Evolutionary conservation across 92 coral and sea anemone species (phyloP).

Genomic region (Phenganax stokvisi): DNA sequence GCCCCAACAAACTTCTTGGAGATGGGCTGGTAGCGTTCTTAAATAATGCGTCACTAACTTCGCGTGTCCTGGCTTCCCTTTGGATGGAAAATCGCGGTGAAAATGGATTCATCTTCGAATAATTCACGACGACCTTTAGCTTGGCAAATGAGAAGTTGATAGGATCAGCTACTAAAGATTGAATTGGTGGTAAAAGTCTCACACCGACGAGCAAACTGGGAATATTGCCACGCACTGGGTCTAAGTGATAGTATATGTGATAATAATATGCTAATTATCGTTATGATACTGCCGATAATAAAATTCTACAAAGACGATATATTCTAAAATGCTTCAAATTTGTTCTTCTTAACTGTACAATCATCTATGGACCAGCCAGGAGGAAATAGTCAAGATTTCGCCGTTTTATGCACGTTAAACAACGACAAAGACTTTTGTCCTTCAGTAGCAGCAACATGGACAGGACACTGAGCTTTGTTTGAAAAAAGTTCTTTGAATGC

Average conservation of each 20-base stretch:
- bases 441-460: neutral
- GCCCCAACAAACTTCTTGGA: too few relatives aligned
- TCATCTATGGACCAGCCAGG: constrained; percentile 23
- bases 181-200: neutral
- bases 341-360: constrained; percentile 21
- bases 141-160: too few relatives aligned
- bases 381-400: neutral
- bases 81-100: too few relatives aligned
- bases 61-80: too few relatives aligned
- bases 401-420: neutral
- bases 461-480: neutral
- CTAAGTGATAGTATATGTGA: neutral
- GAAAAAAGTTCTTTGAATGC: too few relatives aligned
- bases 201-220: too few relatives aligned
- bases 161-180: neutral
- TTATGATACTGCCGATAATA: constrained; percentile 8
- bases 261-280: neutral
- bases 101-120: too few relatives aligned
- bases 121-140: too few relatives aligned
- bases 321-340: constrained; percentile 15
- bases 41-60: too few relatives aligned
- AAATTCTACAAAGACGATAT: neutral
- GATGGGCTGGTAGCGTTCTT: too few relatives aligned
- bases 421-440: neutral
- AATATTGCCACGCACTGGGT: too few relatives aligned